Evolutionary conservation across 2,888 invertebrate genomes (phyloP).

Genomic region (Pardosa pseudoannulata): DNA sequence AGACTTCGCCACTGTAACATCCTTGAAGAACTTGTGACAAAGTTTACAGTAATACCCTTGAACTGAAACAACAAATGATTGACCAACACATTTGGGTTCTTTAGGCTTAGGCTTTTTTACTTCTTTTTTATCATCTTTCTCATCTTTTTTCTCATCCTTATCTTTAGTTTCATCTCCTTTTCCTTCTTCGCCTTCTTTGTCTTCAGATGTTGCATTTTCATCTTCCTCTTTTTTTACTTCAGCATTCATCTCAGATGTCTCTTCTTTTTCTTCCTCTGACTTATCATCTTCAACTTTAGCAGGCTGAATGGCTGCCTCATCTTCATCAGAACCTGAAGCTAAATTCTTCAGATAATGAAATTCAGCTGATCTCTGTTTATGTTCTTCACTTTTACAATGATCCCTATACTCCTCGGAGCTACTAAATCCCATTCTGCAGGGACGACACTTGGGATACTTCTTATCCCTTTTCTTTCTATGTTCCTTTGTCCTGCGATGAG

Average conservation of each 20-base stretch:
- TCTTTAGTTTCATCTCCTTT: slow-evolving; percentile 32
- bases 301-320: slow-evolving; percentile 66
- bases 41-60: slow-evolving; percentile 70
- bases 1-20: slow-evolving; percentile 56
- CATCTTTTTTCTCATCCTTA: slow-evolving; percentile 53
- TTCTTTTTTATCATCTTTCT: slow-evolving; percentile 62
- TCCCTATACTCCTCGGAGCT: slow-evolving; percentile 69
- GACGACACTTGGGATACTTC: slow-evolving; percentile 69
- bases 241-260: slow-evolving; percentile 15
- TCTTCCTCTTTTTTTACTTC: slow-evolving; percentile 21
- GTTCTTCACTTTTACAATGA: slow-evolving; percentile 67
- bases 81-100: slow-evolving; percentile 64
- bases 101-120: slow-evolving; percentile 48
- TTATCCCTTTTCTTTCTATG: slow-evolving; percentile 68
- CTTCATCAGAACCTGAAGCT: slow-evolving; percentile 68
- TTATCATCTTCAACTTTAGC: slow-evolving; percentile 45
- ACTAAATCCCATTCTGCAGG: slow-evolving; percentile 66
- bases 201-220: slow-evolving; percentile 1
- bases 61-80: slow-evolving; percentile 64
- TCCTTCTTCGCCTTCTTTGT: slow-evolving; percentile 33
- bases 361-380: slow-evolving; percentile 65
- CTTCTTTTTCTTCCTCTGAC: slow-evolving; percentile 55
- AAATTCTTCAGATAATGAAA: slow-evolving; percentile 67
- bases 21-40: slow-evolving; percentile 68
- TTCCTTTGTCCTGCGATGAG: slow-evolving; percentile 68